phyloP scores from a whole-genome alignment of 1,140 invertebrate genomes.

The Panulirus ornatus region DNA sequence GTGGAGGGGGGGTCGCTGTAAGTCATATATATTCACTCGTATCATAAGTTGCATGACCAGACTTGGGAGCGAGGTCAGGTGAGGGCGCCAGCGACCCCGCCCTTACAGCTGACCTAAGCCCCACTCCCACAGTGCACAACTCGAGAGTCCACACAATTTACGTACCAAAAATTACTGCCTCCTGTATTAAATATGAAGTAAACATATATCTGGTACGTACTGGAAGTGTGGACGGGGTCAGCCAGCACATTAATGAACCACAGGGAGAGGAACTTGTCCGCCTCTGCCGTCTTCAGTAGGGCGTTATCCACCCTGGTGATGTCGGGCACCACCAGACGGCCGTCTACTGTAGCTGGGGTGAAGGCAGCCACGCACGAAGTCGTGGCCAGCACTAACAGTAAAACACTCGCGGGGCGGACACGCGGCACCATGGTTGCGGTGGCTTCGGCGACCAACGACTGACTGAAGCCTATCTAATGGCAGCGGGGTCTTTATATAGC shows the following conservation, averaged over 20 bases:
- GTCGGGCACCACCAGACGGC: conserved; percentile 78
- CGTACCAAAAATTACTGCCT: no score
- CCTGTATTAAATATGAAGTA: no score
- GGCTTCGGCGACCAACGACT: not conserved
- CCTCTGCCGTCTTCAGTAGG: conserved; percentile 79
- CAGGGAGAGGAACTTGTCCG: conserved; percentile 81
- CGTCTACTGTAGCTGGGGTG: conserved; percentile 13
- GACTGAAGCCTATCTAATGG: not conserved
- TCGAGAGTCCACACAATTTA: no score
- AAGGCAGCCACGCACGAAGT: not conserved
- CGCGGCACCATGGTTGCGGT: not conserved
- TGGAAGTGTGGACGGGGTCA: conserved; percentile 80
- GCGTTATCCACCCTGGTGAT: conserved; percentile 80
- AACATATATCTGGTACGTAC: conserved; percentile 78
- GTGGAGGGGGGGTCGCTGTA: no score
- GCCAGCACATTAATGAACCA: conserved; percentile 80
- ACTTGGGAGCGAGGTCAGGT: no score
- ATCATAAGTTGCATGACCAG: no score
- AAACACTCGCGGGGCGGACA: not conserved
- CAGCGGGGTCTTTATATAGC: not conserved
- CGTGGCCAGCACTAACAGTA: not conserved
- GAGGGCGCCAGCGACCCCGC: no score
- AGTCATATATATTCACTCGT: no score
- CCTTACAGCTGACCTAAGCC: no score
- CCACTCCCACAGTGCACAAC: no score